Percentiles rank a stretch among this genome's conserved stretches.
phyloP scores from a whole-genome alignment of 2,888 invertebrate genomes.

The Camponotus fellah region DNA sequence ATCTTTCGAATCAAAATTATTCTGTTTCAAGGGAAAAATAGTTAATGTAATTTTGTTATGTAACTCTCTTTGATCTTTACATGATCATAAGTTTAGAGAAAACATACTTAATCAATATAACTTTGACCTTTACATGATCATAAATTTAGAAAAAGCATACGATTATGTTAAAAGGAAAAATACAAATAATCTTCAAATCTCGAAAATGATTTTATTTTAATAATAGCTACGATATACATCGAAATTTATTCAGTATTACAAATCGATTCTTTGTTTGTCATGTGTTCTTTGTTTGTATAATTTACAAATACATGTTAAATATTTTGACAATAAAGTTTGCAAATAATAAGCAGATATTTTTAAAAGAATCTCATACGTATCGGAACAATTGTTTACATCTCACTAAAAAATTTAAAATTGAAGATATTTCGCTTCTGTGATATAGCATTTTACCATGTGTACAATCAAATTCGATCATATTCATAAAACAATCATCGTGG shows the following conservation, averaged over 20 bases:
- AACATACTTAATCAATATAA: too few species aligned
- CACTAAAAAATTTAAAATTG: neutral
- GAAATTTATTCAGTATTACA: neutral
- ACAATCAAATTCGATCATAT: neutral
- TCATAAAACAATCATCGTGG: slow-evolving; percentile 27
- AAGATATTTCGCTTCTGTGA: neutral
- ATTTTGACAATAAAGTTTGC: neutral
- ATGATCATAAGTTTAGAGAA: too few species aligned
- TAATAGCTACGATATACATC: neutral
- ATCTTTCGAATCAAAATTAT: neutral
- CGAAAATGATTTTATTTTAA: neutral
- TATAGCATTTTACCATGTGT: neutral
- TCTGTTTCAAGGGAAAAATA: neutral
- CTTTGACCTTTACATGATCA: too few species aligned
- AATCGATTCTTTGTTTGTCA: neutral
- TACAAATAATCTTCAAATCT: too few species aligned
- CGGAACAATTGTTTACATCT: neutral
- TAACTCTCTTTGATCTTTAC: too few species aligned
- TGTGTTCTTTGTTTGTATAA: too few species aligned
- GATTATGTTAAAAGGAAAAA: too few species aligned
- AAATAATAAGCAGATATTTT: neutral
- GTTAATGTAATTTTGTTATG: neutral
- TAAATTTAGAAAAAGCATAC: too few species aligned
- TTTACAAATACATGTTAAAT: neutral
- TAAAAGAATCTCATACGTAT: neutral